Evolutionary conservation across 2,113 vertebrate species (phyloP).

Genomic region (Tragelaphus buxtoni): DNA sequence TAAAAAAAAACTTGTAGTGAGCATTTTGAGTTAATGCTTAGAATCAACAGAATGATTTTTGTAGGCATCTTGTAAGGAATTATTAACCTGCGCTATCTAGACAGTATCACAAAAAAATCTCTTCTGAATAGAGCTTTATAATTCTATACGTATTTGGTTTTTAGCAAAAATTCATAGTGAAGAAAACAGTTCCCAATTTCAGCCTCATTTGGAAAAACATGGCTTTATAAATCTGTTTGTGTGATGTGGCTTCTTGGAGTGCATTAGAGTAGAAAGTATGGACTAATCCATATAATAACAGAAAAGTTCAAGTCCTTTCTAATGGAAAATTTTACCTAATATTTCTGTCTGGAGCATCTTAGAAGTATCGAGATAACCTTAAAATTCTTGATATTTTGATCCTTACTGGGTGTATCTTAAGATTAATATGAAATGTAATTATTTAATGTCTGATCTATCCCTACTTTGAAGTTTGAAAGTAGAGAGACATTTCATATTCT

Average conservation of each 20-base stretch:
- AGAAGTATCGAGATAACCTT: neutral
- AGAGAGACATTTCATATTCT: neutral
- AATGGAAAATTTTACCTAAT: neutral
- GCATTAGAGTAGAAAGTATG: neutral
- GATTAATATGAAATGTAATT: conserved; percentile 1
- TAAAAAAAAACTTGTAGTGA: neutral
- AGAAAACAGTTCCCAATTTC: neutral
- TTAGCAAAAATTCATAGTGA: neutral
- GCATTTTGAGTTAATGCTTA: neutral
- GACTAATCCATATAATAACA: neutral
- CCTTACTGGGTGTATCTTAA: neutral
- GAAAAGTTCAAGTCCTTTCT: neutral
- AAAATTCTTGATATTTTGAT: conserved; percentile 22
- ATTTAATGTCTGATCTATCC: neutral
- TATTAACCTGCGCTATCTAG: neutral
- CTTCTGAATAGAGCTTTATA: neutral
- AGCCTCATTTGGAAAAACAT: neutral
- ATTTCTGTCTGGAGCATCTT: neutral
- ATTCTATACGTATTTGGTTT: neutral
- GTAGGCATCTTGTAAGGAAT: neutral
- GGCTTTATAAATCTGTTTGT: neutral
- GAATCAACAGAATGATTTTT: conserved; percentile 9
- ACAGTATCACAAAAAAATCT: neutral
- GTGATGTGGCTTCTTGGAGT: neutral
- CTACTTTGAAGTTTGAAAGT: conserved; percentile 7